Percentiles rank a stretch among this genome's conserved stretches.
These are phyloP conservation scores for Datnioides undecimradiatus DNA, from an alignment of 2,113 vertebrate genomes.

Conservation along the genomic window DNA sequence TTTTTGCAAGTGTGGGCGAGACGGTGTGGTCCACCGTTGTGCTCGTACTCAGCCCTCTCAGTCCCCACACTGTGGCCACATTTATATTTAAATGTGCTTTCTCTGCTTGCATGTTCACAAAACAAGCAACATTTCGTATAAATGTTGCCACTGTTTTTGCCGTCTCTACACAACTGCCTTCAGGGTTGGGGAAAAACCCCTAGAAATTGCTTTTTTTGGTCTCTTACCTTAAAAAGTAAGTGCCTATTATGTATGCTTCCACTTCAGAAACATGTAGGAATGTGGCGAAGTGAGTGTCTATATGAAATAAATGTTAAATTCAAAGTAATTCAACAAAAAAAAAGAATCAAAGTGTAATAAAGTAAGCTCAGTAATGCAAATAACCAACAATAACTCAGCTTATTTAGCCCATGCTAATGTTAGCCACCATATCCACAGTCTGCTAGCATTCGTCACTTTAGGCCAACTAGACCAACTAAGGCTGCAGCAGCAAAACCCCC, in stretches of 20 bases:
- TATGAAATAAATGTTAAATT: not conserved
- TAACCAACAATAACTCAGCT: too few species aligned
- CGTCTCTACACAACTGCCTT: not conserved
- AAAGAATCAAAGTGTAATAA: too few species aligned
- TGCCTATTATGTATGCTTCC: not conserved
- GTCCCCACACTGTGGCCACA: constrained; percentile 17
- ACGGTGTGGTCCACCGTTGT: not conserved
- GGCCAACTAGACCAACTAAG: not conserved
- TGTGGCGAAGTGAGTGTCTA: not conserved
- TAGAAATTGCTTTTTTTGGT: not conserved
- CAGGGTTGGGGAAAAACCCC: not conserved
- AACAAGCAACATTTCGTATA: not conserved
- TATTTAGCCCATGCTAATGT: too few species aligned
- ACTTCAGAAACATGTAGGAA: too few species aligned
- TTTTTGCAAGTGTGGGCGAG: constrained; percentile 51
- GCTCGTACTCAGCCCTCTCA: constrained; percentile 27
- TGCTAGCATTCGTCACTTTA: not conserved
- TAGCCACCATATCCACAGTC: not conserved
- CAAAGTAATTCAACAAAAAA: too few species aligned
- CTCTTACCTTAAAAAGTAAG: not conserved
- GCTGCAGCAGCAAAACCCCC: too few species aligned
- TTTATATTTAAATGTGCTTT: constrained; percentile 40
- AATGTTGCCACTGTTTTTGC: not conserved
- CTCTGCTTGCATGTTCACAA: not conserved
- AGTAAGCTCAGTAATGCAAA: too few species aligned